phyloP scores from a whole-genome alignment of 2,797 vertebrate species.

The Sebastes matsubarae region DNA sequence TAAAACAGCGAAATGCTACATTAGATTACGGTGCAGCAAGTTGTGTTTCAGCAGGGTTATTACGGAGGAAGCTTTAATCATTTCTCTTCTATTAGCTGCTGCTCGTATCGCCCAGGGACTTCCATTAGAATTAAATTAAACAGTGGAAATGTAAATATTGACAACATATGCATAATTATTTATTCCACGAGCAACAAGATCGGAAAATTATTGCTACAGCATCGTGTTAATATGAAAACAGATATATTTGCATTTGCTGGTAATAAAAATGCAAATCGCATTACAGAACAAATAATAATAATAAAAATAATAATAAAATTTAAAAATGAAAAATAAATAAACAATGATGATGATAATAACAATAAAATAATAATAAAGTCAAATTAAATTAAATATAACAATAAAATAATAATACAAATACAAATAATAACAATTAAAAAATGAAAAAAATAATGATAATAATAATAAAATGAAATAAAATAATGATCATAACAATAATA shows the following conservation, averaged over 20 bases:
- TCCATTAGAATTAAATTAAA: slow-evolving; percentile 82
- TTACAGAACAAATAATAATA: slow-evolving; percentile 23
- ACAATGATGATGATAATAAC: not conserved
- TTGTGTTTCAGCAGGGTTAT: slow-evolving; percentile 68
- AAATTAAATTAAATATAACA: not conserved
- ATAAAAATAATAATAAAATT: not conserved
- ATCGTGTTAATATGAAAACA: slow-evolving; percentile 62
- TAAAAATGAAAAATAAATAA: no score
- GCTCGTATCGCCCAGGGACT: slow-evolving; percentile 72
- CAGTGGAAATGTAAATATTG: slow-evolving; percentile 82
- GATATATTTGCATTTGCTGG: slow-evolving; percentile 54
- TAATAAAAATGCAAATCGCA: slow-evolving; percentile 71
- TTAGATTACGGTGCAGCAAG: slow-evolving; percentile 62
- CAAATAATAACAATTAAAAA: not conserved
- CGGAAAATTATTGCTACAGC: slow-evolving; percentile 68
- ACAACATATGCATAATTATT: slow-evolving; percentile 79
- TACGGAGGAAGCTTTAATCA: slow-evolving; percentile 74
- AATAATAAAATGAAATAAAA: no score
- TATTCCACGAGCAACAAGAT: slow-evolving; percentile 73
- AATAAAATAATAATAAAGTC: not conserved
- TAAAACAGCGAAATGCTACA: slow-evolving; percentile 54
- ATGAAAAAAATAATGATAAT: not conserved
- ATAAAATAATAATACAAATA: no score
- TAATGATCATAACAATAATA: not conserved
- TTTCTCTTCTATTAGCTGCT: slow-evolving; percentile 72